Base-by-base conservation (phyloP, 2,888 invertebrate genomes). In the Cordilura impudica region DNA sequence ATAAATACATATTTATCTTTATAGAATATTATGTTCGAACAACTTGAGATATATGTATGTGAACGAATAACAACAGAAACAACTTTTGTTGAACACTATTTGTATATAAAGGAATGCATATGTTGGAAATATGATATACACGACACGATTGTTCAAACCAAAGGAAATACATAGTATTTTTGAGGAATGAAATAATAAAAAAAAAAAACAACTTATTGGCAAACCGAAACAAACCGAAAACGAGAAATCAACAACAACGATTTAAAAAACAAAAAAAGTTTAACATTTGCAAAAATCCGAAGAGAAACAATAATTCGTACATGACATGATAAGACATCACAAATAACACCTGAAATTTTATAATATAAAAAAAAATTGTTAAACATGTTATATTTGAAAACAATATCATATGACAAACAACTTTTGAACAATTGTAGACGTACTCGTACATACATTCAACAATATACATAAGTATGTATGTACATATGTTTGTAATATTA, bases 71-170 rank as follows among this genome's bases (percentile, higher is more conserved):
- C 7, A 54, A 14, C 43, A 51, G 14, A 10, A 31, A 31, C 5
- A 63, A 39, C 12, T 51, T 51, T 26, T 16, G 14, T 51, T 43
- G 43, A 69, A 69, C 49, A 31, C 14, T 51, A 39, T 58, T 54
- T 49, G 26, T 35, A 12, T 56, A 35, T 71, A 61, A 61, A 72
- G 53, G 66, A 61, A 72, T 77, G 71, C 61, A 61, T 74, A 74
- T 75, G 74, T 65, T 75, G 70, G 79, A 61, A 79, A 79, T 67
- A 75, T 79, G 75, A 79, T 79, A 65, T 53, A 45, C n/a, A 79
- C 79, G 79, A 75, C 79, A 79, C 75, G 79, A 79, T 79, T 75
- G 71, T 79, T 79, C 75, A 67, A 75, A 79, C 79, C 61, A 75
- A 79, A 79, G 79, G 79, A 79, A 79, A 79, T 79, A 43, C 71